Percentiles rank a stretch among this genome's conserved stretches.
Conservation (phyloP, 2,113 vertebrate genomes). For the Alligator mississippiensis region DNA sequence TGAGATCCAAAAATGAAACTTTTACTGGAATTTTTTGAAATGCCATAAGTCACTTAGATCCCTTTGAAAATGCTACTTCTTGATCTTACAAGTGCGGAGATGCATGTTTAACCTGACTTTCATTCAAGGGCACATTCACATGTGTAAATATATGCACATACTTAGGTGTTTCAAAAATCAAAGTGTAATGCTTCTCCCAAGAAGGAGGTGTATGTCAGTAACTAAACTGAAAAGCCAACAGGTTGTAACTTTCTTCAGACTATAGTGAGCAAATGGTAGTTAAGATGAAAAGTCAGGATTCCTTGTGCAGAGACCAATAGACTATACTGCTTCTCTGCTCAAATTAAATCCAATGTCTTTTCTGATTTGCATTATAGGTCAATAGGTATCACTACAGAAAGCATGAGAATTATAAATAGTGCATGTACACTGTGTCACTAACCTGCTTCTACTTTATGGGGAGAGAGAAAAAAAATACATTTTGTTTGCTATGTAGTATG, state of each 20-base stretch:
- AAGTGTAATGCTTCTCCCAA: conserved; percentile 23
- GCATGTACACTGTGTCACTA: neutral
- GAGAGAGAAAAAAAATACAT: neutral
- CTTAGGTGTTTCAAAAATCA: neutral
- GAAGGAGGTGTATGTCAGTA: neutral
- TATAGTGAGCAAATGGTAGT: neutral
- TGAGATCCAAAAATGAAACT: too few species aligned
- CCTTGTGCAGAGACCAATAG: neutral
- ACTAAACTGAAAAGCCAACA: neutral
- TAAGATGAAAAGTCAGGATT: neutral
- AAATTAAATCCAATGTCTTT: conserved; percentile 33
- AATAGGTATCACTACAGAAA: neutral
- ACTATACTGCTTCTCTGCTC: neutral
- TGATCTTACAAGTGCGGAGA: neutral
- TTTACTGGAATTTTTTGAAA: too few species aligned
- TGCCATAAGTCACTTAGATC: neutral
- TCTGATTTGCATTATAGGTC: neutral
- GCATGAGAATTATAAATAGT: neutral
- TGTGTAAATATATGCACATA: neutral
- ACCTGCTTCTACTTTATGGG: neutral
- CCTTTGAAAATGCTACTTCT: conserved; percentile 17
- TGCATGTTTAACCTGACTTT: neutral
- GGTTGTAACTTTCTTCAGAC: neutral
- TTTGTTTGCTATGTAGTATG: neutral
- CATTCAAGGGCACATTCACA: neutral